Evolutionary conservation across 2,113 vertebrate species (phyloP).

Genomic region (Eclectus roratus): DNA sequence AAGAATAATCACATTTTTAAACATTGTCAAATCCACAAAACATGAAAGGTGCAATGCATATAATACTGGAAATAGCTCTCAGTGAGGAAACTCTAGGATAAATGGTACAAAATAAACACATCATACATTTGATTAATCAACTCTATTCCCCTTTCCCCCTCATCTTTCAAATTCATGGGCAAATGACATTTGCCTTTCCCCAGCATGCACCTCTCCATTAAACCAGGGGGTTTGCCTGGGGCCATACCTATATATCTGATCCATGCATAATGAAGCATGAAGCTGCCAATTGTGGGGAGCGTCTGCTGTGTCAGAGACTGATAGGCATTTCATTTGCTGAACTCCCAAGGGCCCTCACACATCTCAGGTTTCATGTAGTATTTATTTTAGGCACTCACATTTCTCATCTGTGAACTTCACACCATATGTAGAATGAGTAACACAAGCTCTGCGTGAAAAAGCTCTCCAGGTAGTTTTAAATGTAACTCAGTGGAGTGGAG

Average conservation of each 20-base stretch:
- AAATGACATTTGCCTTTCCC: constrained; percentile 59
- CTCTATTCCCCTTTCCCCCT: neutral
- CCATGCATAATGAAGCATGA: constrained; percentile 85
- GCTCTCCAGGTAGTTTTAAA: constrained; percentile 64
- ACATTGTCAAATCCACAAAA: neutral
- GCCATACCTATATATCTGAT: constrained; percentile 82
- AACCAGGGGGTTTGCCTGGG: constrained; percentile 73
- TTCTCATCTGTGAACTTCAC: constrained; percentile 80
- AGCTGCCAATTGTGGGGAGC: constrained; percentile 83
- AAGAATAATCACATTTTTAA: constrained; percentile 8
- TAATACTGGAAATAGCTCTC: neutral
- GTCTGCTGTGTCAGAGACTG: constrained; percentile 86
- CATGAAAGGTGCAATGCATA: neutral
- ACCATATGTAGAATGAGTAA: constrained; percentile 72
- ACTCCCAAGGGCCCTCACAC: constrained; percentile 77
- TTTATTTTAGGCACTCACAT: constrained; percentile 73
- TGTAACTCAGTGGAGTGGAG: constrained; percentile 5
- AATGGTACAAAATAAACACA: constrained; percentile 8
- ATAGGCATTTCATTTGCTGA: constrained; percentile 87
- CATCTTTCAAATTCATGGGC: constrained; percentile 53
- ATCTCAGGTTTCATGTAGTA: constrained; percentile 79
- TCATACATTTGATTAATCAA: constrained; percentile 29
- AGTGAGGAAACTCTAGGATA: neutral
- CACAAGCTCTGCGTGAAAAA: constrained; percentile 32
- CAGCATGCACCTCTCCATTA: constrained; percentile 60